Conservation (phyloP, 64 coral and sea anemone species). For the Porites lutea region DNA sequence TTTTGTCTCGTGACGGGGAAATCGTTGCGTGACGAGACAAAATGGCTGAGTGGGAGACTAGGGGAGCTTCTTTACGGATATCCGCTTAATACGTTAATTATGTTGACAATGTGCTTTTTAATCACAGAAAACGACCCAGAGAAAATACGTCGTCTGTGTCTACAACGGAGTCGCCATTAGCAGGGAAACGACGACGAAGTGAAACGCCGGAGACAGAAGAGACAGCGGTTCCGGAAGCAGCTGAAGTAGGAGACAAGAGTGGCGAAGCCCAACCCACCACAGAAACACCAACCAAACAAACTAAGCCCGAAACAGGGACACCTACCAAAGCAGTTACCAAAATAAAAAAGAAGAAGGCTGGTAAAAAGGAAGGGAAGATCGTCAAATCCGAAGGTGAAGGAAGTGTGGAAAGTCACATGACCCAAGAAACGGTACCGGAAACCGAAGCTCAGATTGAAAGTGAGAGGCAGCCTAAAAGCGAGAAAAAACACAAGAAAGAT, state of each 20-base stretch:
- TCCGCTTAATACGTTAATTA: neutral
- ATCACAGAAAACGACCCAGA: slow-evolving; percentile 74
- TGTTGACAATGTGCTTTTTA: neutral
- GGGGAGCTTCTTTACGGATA: no score
- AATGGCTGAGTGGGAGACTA: no score
- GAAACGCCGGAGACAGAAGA: slow-evolving; percentile 42
- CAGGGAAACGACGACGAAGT: slow-evolving; percentile 73
- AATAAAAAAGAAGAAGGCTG: slow-evolving; percentile 88
- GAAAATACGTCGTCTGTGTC: slow-evolving; percentile 29
- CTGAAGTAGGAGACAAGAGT: slow-evolving; percentile 2
- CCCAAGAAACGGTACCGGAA: slow-evolving; percentile 27
- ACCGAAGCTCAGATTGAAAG: slow-evolving; percentile 19
- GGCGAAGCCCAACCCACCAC: neutral
- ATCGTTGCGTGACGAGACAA: no score
- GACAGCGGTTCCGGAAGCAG: slow-evolving; percentile 11
- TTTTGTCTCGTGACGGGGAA: no score
- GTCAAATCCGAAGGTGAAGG: slow-evolving; percentile 43
- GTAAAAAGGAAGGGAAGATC: slow-evolving; percentile 75
- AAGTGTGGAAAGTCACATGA: slow-evolving; percentile 18
- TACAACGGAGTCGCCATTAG: slow-evolving; percentile 64
- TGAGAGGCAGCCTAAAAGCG: slow-evolving; percentile 42
- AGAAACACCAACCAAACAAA: neutral
- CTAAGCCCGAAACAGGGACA: slow-evolving; percentile 23
- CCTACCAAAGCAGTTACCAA: slow-evolving; percentile 70
- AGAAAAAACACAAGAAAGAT: slow-evolving; percentile 91